phyloP scores from a whole-genome alignment of 1,140 invertebrate genomes.

The Plectrocnemia conspersa region DNA sequence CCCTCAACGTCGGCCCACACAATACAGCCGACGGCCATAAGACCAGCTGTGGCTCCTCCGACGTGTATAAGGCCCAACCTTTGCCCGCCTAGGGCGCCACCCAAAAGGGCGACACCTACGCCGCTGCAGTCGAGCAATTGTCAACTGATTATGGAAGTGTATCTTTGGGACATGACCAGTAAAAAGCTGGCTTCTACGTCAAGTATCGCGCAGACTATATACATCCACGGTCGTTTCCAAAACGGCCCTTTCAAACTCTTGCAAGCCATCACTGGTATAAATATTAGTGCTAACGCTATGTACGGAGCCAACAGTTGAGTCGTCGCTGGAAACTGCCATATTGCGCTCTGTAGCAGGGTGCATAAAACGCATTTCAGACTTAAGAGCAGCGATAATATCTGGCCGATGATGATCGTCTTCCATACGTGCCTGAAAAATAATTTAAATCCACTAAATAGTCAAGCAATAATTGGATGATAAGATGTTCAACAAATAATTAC shows the following conservation, averaged over 20 bases:
- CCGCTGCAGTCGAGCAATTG: constrained; percentile 83
- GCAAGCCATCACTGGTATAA: constrained; percentile 70
- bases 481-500: too few species aligned
- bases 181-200: constrained; percentile 61
- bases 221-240: constrained; percentile 35
- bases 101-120: constrained; percentile 75
- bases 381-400: constrained; percentile 68
- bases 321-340: constrained; percentile 67
- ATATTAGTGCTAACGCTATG: constrained; percentile 68
- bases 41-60: constrained; percentile 71
- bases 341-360: constrained; percentile 65
- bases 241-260: constrained; percentile 46
- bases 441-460: too few species aligned
- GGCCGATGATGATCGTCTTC: constrained; percentile 70
- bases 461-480: too few species aligned
- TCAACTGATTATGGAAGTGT: constrained; percentile 54
- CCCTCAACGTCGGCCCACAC: constrained; percentile 80
- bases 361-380: constrained; percentile 73
- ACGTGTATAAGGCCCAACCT: constrained; percentile 66
- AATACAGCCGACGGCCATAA: constrained; percentile 78
- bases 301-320: constrained; percentile 80
- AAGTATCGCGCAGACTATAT: constrained; percentile 34
- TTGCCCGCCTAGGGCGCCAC: constrained; percentile 65
- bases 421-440: constrained; percentile 67
- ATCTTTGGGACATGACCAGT: constrained; percentile 47